Base-by-base conservation (phyloP, 2,797 vertebrate genomes). In the Gymnothorax reevesii region DNA sequence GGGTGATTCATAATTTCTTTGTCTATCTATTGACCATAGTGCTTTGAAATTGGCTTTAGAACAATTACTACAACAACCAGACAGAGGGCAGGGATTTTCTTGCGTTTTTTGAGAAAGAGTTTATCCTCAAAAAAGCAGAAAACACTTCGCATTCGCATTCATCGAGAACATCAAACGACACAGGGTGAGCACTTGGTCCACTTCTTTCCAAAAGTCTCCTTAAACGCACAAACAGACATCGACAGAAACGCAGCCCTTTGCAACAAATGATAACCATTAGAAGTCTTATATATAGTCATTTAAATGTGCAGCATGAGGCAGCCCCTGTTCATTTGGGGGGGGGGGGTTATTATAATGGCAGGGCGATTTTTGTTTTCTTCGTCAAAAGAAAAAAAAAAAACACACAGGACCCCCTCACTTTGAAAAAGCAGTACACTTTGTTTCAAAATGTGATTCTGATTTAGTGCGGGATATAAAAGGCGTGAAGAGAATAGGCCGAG, bases 361-460 rank as follows among this genome's bases (percentile, higher is more conserved):
- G 69, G 13, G 71, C 83, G 80, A 83, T 86, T 87, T 88, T 83
- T 87, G 80, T 57, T 86, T 84, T 88, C 73, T 87, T 83, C 52
- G 85, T 71, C 60, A 85, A 84, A 79, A 73, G 1, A 83, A 79
- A 87, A 88, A 83, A 79, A 87, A 88, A 42, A 88, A 73, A 86
- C 89, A 89, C 90, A 64, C 84, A 71, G 60, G 87, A 85, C 90
- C 88, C 88, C 90, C 83, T 87, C 69, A 84, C 90, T 94, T 94
- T 94, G 88, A 94, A 93, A 42, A 94, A 95, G 90, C 90, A 91
- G 93, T 93, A 93, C 86, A 91, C 91, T 90, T 93, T 92, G 88
- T 95, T 95, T 93, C 90, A 94, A 94, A 90, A 94, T 91, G 92
- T 91, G 91, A 92, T 93, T 93, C 89, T 93, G 90, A 95, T 94